These are phyloP conservation scores for Poliocrania exsul DNA, from an alignment of 2,797 vertebrate genomes.

Conservation along the genomic window DNA sequence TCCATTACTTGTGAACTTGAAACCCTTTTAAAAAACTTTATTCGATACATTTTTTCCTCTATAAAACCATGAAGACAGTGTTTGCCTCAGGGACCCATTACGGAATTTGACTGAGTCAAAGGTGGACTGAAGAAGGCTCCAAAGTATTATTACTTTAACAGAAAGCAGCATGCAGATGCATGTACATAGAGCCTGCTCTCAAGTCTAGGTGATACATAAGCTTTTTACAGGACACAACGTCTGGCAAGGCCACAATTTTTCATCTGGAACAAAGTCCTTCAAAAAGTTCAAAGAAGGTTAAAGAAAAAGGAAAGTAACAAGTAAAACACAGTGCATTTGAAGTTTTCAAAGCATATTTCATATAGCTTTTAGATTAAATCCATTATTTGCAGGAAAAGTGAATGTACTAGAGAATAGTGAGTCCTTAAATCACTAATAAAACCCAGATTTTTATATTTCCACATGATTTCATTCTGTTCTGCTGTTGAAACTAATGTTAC, in stretches of 20 bases:
- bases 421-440: not conserved
- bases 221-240: not conserved
- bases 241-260: not conserved
- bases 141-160: not conserved
- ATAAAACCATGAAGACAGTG: not conserved
- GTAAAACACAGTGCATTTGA: not conserved
- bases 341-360: not conserved
- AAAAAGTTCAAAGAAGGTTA: not conserved
- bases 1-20: not conserved
- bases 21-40: not conserved
- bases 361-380: not conserved
- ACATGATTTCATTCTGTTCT: not conserved
- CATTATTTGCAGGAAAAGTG: not conserved
- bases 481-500: not conserved
- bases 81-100: not conserved
- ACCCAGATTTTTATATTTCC: not conserved
- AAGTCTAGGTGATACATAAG: not conserved
- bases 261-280: not conserved
- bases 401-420: not conserved
- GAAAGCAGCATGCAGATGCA: not conserved
- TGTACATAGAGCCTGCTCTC: not conserved
- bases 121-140: not conserved
- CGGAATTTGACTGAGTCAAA: not conserved
- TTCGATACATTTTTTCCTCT: not conserved
- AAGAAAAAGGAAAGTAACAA: not conserved